phyloP scores from a whole-genome alignment of 1,140 invertebrate species.

The Leguminivora glycinivorella region DNA sequence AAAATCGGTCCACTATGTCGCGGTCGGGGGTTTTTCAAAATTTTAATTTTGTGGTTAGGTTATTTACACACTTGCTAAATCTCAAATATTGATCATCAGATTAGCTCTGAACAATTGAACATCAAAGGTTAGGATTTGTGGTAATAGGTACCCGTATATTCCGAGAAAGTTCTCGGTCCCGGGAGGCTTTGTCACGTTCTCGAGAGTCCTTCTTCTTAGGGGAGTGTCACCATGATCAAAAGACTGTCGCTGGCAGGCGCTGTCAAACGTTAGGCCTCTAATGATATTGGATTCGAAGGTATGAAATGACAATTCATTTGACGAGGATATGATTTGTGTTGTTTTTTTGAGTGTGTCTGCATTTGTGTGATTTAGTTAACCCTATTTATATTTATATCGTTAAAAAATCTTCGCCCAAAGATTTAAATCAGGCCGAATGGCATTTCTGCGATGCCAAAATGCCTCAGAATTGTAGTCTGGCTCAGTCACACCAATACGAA shows the following conservation, averaged over 20 bases:
- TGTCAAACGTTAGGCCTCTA: slow-evolving; percentile 1
- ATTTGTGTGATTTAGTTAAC: no score
- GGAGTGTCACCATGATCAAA: slow-evolving; percentile 19
- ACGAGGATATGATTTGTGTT: not conserved
- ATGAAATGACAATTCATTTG: not conserved
- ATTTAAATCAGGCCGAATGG: no score
- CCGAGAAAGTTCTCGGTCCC: slow-evolving; percentile 9
- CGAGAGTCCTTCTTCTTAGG: slow-evolving; percentile 20
- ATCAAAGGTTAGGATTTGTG: not conserved
- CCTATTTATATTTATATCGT: no score
- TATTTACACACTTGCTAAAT: not conserved
- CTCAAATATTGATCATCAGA: slow-evolving; percentile 13
- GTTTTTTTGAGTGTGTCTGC: not conserved
- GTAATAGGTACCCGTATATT: not conserved
- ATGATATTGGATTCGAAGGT: not conserved
- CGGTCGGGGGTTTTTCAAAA: no score
- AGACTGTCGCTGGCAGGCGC: slow-evolving; percentile 8
- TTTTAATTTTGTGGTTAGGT: no score
- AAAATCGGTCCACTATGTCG: no score
- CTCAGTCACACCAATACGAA: no score
- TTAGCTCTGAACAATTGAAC: not conserved
- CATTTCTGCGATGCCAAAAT: no score
- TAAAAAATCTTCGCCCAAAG: no score
- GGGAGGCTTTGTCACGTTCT: slow-evolving; percentile 14
- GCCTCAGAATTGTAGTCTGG: no score